Percentiles rank a stretch among this genome's conserved stretches.
These are phyloP conservation scores for Mastomys coucha DNA, from an alignment of 2,113 vertebrate species.

Conservation along the genomic window DNA sequence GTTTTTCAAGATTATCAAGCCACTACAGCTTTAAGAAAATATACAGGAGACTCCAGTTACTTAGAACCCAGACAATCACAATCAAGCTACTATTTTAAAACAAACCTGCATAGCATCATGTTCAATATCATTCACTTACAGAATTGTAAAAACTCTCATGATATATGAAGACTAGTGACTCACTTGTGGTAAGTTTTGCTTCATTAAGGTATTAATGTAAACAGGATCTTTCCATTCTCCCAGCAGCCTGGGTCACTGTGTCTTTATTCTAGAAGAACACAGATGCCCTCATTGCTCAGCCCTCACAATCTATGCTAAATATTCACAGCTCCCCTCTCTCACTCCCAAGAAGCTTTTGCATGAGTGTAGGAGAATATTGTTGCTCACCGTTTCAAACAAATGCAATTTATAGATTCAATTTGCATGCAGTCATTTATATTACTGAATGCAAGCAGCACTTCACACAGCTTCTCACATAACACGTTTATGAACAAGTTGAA, in stretches of 20 bases:
- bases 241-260: conserved; percentile 23
- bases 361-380: background rate
- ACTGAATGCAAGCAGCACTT: background rate
- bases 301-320: background rate
- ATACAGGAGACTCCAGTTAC: conserved; percentile 50
- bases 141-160: conserved; percentile 21
- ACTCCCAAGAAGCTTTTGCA: background rate
- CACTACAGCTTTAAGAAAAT: conserved; percentile 37
- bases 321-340: conserved; percentile 7
- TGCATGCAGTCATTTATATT: conserved; percentile 24
- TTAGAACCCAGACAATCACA: conserved; percentile 41
- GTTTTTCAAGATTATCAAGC: conserved; percentile 58
- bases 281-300: background rate
- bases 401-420: conserved; percentile 52
- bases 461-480: background rate
- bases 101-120: background rate
- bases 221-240: conserved; percentile 23
- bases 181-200: conserved; percentile 42
- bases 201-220: conserved; percentile 48
- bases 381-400: conserved; percentile 17
- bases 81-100: conserved; percentile 32
- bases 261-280: conserved; percentile 40
- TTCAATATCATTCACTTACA: background rate
- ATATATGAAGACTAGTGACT: conserved; percentile 27
- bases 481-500: background rate